phyloP scores from a whole-genome alignment of 1,140 invertebrate genomes.

The Camponotus pennsylvanicus region DNA sequence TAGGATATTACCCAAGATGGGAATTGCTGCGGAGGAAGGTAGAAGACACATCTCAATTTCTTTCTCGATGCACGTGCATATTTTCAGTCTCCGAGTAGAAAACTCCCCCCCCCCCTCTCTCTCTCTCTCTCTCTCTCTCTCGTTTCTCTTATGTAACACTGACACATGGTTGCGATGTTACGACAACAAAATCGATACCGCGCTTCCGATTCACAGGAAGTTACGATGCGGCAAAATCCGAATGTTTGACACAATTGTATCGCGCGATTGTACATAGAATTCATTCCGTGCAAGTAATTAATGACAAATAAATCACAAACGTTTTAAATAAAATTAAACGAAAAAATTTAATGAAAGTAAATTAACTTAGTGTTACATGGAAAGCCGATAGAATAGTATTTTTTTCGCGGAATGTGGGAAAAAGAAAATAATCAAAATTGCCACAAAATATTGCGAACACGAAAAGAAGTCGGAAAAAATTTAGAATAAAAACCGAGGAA shows the following conservation, averaged over 20 bases:
- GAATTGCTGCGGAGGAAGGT: constrained; percentile 52
- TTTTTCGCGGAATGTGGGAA: too few relatives aligned
- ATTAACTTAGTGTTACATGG: not conserved
- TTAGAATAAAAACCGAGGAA: constrained; percentile 44
- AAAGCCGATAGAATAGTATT: constrained; percentile 8
- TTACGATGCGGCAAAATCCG: not conserved
- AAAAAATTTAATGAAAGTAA: not conserved
- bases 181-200: constrained; percentile 28
- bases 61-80: constrained; percentile 43
- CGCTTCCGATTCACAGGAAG: not conserved
- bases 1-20: constrained; percentile 52
- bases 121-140: too few relatives aligned
- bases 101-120: too few relatives aligned
- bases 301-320: not conserved
- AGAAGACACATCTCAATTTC: constrained; percentile 62
- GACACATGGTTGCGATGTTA: not conserved
- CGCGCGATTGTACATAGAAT: not conserved
- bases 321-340: not conserved
- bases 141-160: not conserved
- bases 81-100: constrained; percentile 39
- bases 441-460: constrained; percentile 2
- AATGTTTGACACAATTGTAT: not conserved
- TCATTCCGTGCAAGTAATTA: not conserved
- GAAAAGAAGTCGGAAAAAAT: constrained; percentile 44
- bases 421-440: constrained; percentile 23